These are phyloP conservation scores for Drosophila borealis DNA, from an alignment of 2,888 invertebrate species.

Conservation along the genomic window DNA sequence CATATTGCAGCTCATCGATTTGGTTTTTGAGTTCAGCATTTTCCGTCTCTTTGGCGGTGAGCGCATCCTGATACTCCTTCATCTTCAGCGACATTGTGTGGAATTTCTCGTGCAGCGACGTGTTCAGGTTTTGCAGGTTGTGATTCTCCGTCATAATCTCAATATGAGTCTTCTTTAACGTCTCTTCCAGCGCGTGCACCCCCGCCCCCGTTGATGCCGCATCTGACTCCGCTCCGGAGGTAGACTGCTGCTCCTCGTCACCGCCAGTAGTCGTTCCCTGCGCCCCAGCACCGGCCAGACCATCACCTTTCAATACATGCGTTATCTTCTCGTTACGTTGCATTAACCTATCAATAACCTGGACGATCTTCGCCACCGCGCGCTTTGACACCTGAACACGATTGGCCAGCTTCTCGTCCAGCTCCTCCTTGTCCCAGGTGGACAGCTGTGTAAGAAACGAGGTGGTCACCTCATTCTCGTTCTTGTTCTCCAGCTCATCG, in stretches of 20 bases:
- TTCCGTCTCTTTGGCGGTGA: conserved; percentile 96
- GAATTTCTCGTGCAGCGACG: conserved; percentile 95
- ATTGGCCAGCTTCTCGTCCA: conserved; percentile 97
- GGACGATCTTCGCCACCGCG: conserved; percentile 98
- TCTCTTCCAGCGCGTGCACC: conserved; percentile 88
- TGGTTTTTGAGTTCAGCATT: conserved; percentile 97
- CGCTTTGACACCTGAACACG: conserved; percentile 98
- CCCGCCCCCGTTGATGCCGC: conserved; percentile 27
- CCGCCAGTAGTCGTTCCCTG: conserved; percentile 31
- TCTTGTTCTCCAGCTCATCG: conserved; percentile 97
- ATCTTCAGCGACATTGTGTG: conserved; percentile 96
- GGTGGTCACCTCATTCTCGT: conserved; percentile 98
- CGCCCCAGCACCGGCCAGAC: conserved; percentile 32
- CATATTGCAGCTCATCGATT: conserved; percentile 97
- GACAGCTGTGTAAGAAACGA: conserved; percentile 97
- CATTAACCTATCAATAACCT: conserved; percentile 97
- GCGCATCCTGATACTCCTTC: conserved; percentile 90
- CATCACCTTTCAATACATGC: conserved; percentile 91
- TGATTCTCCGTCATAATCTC: conserved; percentile 96
- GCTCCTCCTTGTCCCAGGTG: conserved; percentile 98
- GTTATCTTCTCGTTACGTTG: conserved; percentile 98
- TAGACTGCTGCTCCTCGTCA: conserved; percentile 53
- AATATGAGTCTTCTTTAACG: conserved; percentile 93
- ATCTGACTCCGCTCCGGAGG: conserved; percentile 42
- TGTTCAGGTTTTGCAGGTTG: conserved; percentile 95